Conservation (phyloP, 2,888 invertebrate species). For the Cheilosia vernalis region DNA sequence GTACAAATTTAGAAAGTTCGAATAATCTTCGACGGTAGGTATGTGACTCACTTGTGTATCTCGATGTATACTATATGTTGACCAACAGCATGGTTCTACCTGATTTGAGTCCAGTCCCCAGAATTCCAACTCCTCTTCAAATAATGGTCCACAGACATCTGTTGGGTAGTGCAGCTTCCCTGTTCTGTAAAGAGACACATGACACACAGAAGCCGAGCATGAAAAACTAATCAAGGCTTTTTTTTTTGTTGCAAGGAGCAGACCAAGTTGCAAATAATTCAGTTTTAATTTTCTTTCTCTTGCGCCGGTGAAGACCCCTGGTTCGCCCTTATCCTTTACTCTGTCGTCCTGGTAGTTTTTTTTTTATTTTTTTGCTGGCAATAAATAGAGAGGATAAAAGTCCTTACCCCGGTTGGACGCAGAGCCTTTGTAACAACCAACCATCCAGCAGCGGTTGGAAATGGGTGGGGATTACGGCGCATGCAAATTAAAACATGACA, state of each 20-base stretch:
- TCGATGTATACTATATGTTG: constrained; percentile 95
- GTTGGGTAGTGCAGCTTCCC: constrained; percentile 98
- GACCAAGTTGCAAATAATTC: constrained; percentile 63
- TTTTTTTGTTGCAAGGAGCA: constrained; percentile 5
- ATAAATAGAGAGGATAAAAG: constrained; percentile 50
- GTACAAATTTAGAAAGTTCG: background rate
- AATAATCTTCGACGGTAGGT: background rate
- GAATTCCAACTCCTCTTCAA: constrained; percentile 98
- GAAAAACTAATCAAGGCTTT: constrained; percentile 41
- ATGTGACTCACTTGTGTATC: constrained; percentile 88
- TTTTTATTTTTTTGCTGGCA: constrained; percentile 24
- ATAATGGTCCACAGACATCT: constrained; percentile 98
- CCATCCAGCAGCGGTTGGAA: constrained; percentile 18
- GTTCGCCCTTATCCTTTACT: constrained; percentile 25
- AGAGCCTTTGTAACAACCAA: background rate
- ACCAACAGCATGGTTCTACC: constrained; percentile 99
- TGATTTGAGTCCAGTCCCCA: constrained; percentile 99
- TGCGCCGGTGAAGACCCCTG: constrained; percentile 9
- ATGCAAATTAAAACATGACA: constrained; percentile 73
- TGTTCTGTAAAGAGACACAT: constrained; percentile 86
- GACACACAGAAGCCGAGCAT: constrained; percentile 47
- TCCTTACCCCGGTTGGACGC: constrained; percentile 40
- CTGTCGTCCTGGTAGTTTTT: background rate
- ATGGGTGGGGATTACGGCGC: constrained; percentile 34
- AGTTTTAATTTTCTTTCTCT: constrained; percentile 57